Evolutionary conservation across 2,113 vertebrate genomes (phyloP).

Genomic region (Etia nguti): DNA sequence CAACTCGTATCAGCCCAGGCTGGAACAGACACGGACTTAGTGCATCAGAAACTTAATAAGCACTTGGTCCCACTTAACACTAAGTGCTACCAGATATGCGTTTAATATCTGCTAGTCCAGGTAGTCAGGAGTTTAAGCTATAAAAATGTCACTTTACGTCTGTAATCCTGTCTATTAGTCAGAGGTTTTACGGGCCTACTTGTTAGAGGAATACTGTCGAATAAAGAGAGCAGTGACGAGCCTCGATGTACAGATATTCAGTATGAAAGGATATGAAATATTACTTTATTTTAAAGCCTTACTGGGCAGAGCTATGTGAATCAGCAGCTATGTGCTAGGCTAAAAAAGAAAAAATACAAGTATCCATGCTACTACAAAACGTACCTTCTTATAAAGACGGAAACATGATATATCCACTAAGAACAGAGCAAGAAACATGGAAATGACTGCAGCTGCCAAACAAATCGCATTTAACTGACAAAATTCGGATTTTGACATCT

Average conservation of each 20-base stretch:
- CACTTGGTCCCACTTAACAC: slow-evolving; percentile 72
- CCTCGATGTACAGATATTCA: slow-evolving; percentile 12
- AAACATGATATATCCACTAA: background rate
- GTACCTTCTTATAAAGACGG: background rate
- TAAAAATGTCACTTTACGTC: slow-evolving; percentile 71
- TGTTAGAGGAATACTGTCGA: slow-evolving; percentile 52
- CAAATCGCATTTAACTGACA: background rate
- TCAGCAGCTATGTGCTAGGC: background rate
- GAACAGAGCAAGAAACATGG: background rate
- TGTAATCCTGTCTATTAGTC: slow-evolving; percentile 76
- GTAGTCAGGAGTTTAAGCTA: slow-evolving; percentile 63
- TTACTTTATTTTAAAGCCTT: background rate
- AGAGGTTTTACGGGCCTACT: slow-evolving; percentile 62
- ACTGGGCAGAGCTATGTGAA: too few relatives aligned
- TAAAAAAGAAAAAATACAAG: background rate
- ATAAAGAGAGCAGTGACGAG: slow-evolving; percentile 39
- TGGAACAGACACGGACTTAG: slow-evolving; percentile 63
- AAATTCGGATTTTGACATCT: background rate
- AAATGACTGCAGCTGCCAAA: background rate
- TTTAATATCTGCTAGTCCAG: slow-evolving; percentile 73
- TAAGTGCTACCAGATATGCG: slow-evolving; percentile 69
- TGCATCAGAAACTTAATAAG: slow-evolving; percentile 72
- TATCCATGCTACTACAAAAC: background rate
- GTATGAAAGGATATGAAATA: background rate
- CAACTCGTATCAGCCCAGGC: slow-evolving; percentile 58